Percentiles rank a stretch among this genome's conserved stretches.
Evolutionary conservation across 2,113 vertebrate genomes (phyloP).

Genomic region (Pachycephala philippinensis): DNA sequence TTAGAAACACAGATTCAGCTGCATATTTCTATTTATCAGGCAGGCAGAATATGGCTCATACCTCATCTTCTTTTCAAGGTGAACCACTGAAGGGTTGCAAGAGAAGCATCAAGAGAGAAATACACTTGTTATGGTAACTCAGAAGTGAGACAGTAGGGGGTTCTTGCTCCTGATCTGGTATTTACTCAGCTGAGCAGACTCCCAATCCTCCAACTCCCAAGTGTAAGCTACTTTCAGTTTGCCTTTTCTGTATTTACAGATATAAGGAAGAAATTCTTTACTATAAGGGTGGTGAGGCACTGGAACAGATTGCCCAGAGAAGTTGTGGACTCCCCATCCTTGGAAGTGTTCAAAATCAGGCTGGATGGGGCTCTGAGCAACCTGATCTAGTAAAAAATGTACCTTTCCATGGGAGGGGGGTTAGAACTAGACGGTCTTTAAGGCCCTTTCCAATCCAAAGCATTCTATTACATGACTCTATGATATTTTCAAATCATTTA

Average conservation of each 20-base stretch:
- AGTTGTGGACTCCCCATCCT: background rate
- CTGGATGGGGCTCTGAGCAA: background rate
- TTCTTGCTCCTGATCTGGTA: background rate
- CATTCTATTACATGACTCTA: background rate
- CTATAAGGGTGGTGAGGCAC: background rate
- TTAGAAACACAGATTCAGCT: background rate
- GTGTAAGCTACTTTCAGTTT: background rate
- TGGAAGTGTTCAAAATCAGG: background rate
- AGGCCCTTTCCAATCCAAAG: background rate
- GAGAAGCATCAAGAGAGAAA: background rate
- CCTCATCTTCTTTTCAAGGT: background rate
- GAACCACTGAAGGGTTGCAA: background rate
- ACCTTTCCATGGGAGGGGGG: fast-evolving
- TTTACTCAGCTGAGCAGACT: background rate
- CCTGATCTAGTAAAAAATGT: background rate
- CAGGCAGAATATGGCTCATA: background rate
- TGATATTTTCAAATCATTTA: background rate
- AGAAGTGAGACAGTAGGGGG: background rate
- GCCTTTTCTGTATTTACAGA: background rate
- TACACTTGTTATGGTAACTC: background rate
- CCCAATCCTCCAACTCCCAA: background rate
- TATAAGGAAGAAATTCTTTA: background rate
- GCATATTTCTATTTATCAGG: background rate
- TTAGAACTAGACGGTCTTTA: background rate
- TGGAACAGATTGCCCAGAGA: background rate